A percentile compares a stretch with the other conserved stretches of the same genome.
These are phyloP conservation scores for Scelioninae gen. 2 DNA, from an alignment of 2,888 invertebrate species.

Conservation along the genomic window DNA sequence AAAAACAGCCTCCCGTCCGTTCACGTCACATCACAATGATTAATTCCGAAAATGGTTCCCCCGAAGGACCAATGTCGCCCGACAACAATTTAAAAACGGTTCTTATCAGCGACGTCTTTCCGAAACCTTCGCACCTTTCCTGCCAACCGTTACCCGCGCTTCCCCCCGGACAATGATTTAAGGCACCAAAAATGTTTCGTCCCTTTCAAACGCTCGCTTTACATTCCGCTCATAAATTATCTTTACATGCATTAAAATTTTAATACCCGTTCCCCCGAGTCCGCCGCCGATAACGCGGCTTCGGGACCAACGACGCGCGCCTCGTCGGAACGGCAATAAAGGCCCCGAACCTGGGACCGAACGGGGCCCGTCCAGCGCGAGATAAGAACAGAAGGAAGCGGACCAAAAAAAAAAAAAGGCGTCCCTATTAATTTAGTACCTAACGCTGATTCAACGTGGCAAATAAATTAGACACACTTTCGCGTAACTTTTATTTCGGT, in stretches of 20 bases:
- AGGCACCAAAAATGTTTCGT: slow-evolving; percentile 42
- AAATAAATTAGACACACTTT: slow-evolving; percentile 45
- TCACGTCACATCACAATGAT: too few relatives aligned
- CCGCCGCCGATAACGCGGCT: slow-evolving; percentile 30
- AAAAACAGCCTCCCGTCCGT: too few relatives aligned
- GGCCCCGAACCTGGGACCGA: neutral
- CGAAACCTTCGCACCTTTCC: too few relatives aligned
- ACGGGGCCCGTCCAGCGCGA: too few relatives aligned
- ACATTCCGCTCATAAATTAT: slow-evolving; percentile 48
- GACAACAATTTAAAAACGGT: slow-evolving; percentile 20
- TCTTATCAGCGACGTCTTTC: slow-evolving; percentile 32
- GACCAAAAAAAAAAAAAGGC: slow-evolving; percentile 10
- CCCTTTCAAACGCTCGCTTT: slow-evolving; percentile 30
- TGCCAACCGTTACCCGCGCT: too few relatives aligned
- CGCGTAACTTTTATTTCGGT: slow-evolving; percentile 38
- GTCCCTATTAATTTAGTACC: slow-evolving; percentile 47
- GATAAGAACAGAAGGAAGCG: neutral
- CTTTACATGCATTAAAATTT: slow-evolving; percentile 41
- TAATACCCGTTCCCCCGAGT: slow-evolving; percentile 22
- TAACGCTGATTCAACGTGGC: slow-evolving; percentile 8
- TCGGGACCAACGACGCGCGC: slow-evolving; percentile 4
- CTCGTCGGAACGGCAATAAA: slow-evolving; percentile 35
- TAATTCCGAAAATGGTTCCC: too few relatives aligned
- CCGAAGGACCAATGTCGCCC: too few relatives aligned
- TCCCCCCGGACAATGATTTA: slow-evolving; percentile 41